Base-by-base conservation (phyloP, 2,113 vertebrate genomes). In the Tragulus kanchil region DNA sequence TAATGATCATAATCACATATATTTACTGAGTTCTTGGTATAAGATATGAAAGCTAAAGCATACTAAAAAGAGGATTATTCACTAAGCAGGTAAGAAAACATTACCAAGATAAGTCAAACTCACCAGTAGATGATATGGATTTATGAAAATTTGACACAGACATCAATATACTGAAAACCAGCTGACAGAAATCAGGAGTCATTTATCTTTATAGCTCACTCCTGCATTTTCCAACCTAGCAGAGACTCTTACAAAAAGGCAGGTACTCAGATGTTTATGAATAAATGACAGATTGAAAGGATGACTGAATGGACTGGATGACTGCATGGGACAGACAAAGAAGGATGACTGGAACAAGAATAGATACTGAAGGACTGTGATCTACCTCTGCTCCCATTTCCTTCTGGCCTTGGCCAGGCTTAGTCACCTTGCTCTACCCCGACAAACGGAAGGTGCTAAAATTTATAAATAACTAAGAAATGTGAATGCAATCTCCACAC, bases 61-160 rank as follows among this genome's bases (percentile, higher is more conserved):
- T 56, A n/a, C 23, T 82, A 48, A 73, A 96, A 90, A 52, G n/a
- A 3, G 79, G 15, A 64, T 71, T 21, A 62, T 31, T 87, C 88
- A 69, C 45, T 88, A 67, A 50, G 28, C 31, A 92, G 26, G 89
- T 42, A 95, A 26, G 8, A 67, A 89, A 77, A 81, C 6, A n/a
- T 61, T 58, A 71, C 21, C 48, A 75, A 65, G 36, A 85, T 12
- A 91, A 50, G 54, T 9, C 48, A 82, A 71, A 85, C 12, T 89
- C 23, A 87, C 23, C 54, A 85, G 21, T 2, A 88, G 31, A 84
- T 10, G 12, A 3, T 58, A 50, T 8, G 2, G 28, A 71, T 88
- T 88, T 75, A 88, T 85, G 73, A 92, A 94, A 93, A 75, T 59
- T 15, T 77, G 13, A 86, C 26, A 5, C 11, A 92, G 62, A 93